Conservation (phyloP, 2,113 vertebrate species). For the Dromas ardeola region DNA sequence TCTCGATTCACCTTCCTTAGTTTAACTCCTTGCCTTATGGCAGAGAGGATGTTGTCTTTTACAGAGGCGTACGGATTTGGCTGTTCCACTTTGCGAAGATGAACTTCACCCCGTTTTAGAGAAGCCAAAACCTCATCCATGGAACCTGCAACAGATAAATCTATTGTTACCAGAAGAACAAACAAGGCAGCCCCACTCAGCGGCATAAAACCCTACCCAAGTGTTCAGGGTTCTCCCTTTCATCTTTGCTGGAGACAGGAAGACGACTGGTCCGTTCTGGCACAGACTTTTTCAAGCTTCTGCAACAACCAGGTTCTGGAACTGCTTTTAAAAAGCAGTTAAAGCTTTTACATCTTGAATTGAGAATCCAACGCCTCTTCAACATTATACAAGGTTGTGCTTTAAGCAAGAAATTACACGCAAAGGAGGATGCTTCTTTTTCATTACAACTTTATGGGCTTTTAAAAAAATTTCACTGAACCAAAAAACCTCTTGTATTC, state of each 20-base stretch:
- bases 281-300: neutral
- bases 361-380: neutral
- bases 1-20: constrained; percentile 82
- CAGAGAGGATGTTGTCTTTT: constrained; percentile 82
- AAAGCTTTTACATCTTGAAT: neutral
- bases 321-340: neutral
- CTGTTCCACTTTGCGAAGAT: constrained; percentile 73
- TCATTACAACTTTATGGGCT: constrained; percentile 26
- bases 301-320: neutral
- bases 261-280: neutral
- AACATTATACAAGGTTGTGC: neutral
- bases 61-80: neutral
- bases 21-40: constrained; percentile 90
- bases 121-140: constrained; percentile 96
- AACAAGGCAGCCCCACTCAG: neutral
- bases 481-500: neutral
- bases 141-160: constrained; percentile 74
- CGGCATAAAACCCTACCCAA: neutral
- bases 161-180: neutral
- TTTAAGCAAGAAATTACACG: constrained; percentile 10
- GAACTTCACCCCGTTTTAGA: constrained; percentile 78
- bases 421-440: constrained; percentile 21
- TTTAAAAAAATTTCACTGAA: constrained; percentile 20
- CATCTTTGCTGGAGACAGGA: neutral
- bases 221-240: neutral